phyloP scores from a whole-genome alignment of 2,888 invertebrate genomes.

The Mesorhabditis sp. region DNA sequence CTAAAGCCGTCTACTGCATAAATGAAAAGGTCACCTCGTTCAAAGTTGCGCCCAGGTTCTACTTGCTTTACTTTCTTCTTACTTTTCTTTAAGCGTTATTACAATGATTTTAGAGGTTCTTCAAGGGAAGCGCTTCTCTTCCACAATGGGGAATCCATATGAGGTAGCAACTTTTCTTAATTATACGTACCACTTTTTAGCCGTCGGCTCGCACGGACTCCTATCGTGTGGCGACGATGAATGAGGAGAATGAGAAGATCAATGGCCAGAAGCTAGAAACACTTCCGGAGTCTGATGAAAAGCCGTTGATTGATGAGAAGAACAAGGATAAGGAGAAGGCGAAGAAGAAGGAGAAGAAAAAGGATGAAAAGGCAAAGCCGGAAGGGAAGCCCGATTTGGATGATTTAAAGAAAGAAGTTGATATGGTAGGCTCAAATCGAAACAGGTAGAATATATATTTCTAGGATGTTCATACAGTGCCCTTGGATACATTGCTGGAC shows the following conservation, averaged over 20 bases:
- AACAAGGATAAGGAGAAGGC: not conserved
- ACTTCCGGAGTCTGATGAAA: not conserved
- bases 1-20: no score
- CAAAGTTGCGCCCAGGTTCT: no score
- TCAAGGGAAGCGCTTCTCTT: no score
- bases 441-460: not conserved
- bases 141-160: no score
- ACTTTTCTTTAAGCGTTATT: no score
- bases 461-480: not conserved
- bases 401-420: conserved; percentile 3
- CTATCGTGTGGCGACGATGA: not conserved
- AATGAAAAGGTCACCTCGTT: no score
- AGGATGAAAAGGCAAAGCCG: not conserved
- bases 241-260: not conserved
- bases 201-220: conserved; percentile 3
- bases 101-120: no score
- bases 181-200: not conserved
- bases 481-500: not conserved
- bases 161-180: no score
- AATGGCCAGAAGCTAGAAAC: conserved; percentile 2
- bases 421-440: not conserved
- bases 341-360: conserved; percentile 4
- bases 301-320: conserved; percentile 4
- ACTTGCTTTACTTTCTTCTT: no score
- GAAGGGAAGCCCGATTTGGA: conserved; percentile 2